Base-by-base conservation (phyloP, 53 echinoderm and acorn worm genomes). In the Arbacia lixula region DNA sequence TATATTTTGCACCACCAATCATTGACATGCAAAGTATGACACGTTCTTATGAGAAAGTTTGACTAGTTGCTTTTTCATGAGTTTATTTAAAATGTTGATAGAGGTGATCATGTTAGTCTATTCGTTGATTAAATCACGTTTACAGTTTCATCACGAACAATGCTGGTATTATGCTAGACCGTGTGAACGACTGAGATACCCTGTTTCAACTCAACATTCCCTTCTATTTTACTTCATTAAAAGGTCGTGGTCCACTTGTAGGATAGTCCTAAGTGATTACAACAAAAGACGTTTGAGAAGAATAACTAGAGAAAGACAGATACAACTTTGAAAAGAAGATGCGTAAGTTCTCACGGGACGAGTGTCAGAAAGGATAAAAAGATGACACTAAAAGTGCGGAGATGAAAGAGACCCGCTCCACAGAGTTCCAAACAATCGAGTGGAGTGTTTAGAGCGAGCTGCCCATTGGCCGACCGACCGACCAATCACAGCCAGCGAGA, bases 231-330 rank as follows among this genome's bases (percentile, higher is more conserved):
- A 37, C 37, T 37, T 36, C 41, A 77, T 77, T 77, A 77, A 35
- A 57, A 77, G 58, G 77, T 56, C 58, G 57, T 36, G 58, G 58
- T 17, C 3, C 57, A 40, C 57, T 77, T 57, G 55, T 58, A 55
- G 35, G 28, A 56, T 57, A 77, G 77, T 77, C 77, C 58, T 77
- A 77, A 77, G 39, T 39, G 58, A 77, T 77, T 77, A 77, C 22
- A 77, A 77, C 21, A 77, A 42, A 28, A 76, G 56, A 37, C 20
- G 55, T 22, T 24, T 57, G 77, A 77, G 24, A 77, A 58, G 31
- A 38, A 58, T 32, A 26, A 31, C 5, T 5, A 5, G 21, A 4
- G 6, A 77, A 50, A 71, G 58, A 36, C 25, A 39, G 38, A 77
- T 37, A 32, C 43, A 53, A 74, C 31, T 74, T 74, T 74, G 74